phyloP scores from a whole-genome alignment of 2,888 invertebrate species.

The Noctua janthe region DNA sequence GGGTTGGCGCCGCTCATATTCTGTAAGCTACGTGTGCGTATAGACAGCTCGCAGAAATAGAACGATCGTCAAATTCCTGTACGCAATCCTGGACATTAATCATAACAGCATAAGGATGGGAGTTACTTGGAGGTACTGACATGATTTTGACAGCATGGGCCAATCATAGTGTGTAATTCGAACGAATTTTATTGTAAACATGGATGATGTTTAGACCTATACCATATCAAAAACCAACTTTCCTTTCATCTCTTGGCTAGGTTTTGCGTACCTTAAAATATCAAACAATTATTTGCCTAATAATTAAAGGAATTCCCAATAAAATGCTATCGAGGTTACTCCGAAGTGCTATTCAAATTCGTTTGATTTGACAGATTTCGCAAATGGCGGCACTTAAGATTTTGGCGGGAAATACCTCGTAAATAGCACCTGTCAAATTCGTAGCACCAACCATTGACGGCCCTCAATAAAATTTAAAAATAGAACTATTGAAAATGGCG shows the following conservation, averaged over 20 bases:
- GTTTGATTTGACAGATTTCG: slow-evolving; percentile 49
- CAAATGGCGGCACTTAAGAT: slow-evolving; percentile 43
- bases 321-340: slow-evolving; percentile 5
- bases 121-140: slow-evolving; percentile 31
- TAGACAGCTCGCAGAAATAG: slow-evolving; percentile 63
- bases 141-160: slow-evolving; percentile 43
- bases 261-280: slow-evolving; percentile 12
- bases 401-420: slow-evolving; percentile 52
- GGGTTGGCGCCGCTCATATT: slow-evolving; percentile 72
- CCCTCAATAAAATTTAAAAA: slow-evolving; percentile 53
- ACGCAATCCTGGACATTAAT: slow-evolving; percentile 61
- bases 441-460: slow-evolving; percentile 44
- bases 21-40: slow-evolving; percentile 43
- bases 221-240: slow-evolving; percentile 9
- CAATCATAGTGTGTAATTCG: slow-evolving; percentile 29
- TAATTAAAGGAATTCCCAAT: slow-evolving; percentile 8
- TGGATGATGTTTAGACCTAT: slow-evolving; percentile 16
- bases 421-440: slow-evolving; percentile 54
- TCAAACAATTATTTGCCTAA: slow-evolving; percentile 23
- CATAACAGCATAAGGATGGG: slow-evolving; percentile 52
- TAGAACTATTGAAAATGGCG: slow-evolving; percentile 53
- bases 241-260: not conserved
- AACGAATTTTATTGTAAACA: slow-evolving; percentile 46
- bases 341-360: slow-evolving; percentile 30
- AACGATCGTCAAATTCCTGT: slow-evolving; percentile 63